phyloP scores from a whole-genome alignment of 2,797 vertebrate genomes.

The Centropyge bicolor region DNA sequence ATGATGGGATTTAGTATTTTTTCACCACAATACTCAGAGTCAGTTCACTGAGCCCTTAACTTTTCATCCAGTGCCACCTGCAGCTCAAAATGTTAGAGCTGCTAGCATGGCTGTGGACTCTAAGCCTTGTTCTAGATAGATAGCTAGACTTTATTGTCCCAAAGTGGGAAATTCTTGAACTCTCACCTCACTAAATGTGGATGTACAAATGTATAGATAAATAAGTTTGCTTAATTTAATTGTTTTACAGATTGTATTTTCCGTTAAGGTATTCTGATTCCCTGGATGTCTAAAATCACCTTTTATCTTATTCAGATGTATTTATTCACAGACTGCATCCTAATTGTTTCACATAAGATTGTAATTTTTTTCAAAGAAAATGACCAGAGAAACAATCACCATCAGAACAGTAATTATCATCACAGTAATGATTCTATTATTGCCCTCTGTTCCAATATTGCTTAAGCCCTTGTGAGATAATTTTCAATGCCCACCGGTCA shows the following conservation, averaged over 20 bases:
- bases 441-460: constrained; percentile 1
- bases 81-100: not conserved
- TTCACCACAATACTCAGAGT: not conserved
- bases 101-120: not conserved
- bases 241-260: constrained; percentile 1
- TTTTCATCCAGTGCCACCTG: too few relatives aligned
- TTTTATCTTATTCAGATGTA: not conserved
- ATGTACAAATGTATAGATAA: not conserved
- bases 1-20: not conserved
- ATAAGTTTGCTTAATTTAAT: not conserved
- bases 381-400: not conserved
- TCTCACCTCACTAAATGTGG: not conserved
- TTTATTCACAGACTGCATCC: not conserved
- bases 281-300: not conserved
- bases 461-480: not conserved
- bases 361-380: constrained; percentile 15
- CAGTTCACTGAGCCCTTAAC: too few relatives aligned
- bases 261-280: not conserved
- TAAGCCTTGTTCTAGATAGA: not conserved
- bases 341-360: constrained; percentile 2
- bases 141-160: too few relatives aligned
- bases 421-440: not conserved
- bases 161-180: not conserved
- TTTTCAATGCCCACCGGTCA: constrained; percentile 88
- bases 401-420: constrained; percentile 1